Percentiles rank a stretch among this genome's conserved stretches.
These are phyloP conservation scores for Vidua chalybeata DNA, from an alignment of 2,113 vertebrate species.

Conservation along the genomic window DNA sequence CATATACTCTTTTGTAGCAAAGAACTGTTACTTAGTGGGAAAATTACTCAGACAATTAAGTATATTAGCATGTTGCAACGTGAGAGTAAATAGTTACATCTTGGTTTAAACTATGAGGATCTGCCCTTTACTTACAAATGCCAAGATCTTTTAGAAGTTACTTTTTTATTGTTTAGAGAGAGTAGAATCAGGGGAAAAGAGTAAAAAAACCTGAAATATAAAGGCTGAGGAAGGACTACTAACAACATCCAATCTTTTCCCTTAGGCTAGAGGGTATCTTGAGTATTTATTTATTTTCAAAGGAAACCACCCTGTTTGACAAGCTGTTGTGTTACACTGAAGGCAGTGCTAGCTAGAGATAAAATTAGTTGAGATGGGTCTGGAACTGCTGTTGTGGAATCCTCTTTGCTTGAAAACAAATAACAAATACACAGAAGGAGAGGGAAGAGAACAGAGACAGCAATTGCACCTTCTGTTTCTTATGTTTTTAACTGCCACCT, in stretches of 20 bases:
- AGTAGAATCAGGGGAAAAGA: not conserved
- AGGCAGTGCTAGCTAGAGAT: slow-evolving; percentile 49
- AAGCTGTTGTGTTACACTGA: slow-evolving; percentile 68
- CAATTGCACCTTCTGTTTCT: slow-evolving; percentile 2
- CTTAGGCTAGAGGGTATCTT: slow-evolving; percentile 38
- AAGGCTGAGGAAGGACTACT: not conserved
- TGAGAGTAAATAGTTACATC: not conserved
- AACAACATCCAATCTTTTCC: not conserved
- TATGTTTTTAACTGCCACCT: not conserved
- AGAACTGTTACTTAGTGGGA: not conserved
- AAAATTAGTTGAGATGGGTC: slow-evolving; percentile 55
- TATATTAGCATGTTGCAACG: not conserved
- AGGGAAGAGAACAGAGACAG: not conserved
- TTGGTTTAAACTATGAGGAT: not conserved
- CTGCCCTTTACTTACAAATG: not conserved
- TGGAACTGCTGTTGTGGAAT: slow-evolving; percentile 46
- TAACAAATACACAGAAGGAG: slow-evolving; percentile 60
- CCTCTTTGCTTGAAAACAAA: slow-evolving; percentile 59
- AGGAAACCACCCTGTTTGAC: slow-evolving; percentile 54
- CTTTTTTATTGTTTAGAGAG: not conserved
- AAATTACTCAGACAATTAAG: not conserved
- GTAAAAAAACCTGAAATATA: not conserved
- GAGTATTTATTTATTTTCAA: slow-evolving; percentile 59
- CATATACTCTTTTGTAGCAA: not conserved
- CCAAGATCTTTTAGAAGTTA: not conserved